Conservation (phyloP, 2,113 vertebrate species). For the Clupea harengus region DNA sequence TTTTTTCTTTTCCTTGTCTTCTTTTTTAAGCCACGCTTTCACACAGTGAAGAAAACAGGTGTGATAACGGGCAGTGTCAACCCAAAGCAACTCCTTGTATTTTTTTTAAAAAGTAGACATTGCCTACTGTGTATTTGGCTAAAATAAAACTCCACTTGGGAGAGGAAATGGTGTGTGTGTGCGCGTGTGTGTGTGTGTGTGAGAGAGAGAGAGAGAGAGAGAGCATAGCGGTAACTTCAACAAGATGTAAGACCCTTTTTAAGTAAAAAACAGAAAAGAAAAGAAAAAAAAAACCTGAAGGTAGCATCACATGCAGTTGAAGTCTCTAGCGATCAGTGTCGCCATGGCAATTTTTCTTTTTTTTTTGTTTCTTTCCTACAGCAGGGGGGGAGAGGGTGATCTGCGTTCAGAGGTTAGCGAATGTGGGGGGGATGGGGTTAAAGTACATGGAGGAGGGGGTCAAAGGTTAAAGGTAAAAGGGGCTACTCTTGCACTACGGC, state of each 20-base stretch:
- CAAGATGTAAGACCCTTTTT: slow-evolving; percentile 43
- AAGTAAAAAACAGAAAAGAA: neutral
- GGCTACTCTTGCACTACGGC: slow-evolving; percentile 9
- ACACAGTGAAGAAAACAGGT: slow-evolving; percentile 17
- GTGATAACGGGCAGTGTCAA: slow-evolving; percentile 40
- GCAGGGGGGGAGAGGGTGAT: slow-evolving; percentile 27
- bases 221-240: slow-evolving; percentile 61
- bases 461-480: neutral
- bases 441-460: neutral
- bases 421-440: neutral
- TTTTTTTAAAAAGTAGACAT: slow-evolving; percentile 54
- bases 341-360: slow-evolving; percentile 46
- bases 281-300: neutral
- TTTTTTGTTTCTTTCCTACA: slow-evolving; percentile 52
- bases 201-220: slow-evolving; percentile 17
- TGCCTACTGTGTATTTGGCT: slow-evolving; percentile 34
- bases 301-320: slow-evolving; percentile 59
- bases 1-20: slow-evolving; percentile 31
- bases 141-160: slow-evolving; percentile 2
- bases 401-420: neutral
- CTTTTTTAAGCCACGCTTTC: slow-evolving; percentile 44
- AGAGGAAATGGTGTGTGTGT: neutral
- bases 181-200: slow-evolving; percentile 17
- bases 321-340: slow-evolving; percentile 56
- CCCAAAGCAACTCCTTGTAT: slow-evolving; percentile 25